Base-by-base conservation (phyloP, 1,140 invertebrate genomes). In the Aphaenogaster ashmeadi region DNA sequence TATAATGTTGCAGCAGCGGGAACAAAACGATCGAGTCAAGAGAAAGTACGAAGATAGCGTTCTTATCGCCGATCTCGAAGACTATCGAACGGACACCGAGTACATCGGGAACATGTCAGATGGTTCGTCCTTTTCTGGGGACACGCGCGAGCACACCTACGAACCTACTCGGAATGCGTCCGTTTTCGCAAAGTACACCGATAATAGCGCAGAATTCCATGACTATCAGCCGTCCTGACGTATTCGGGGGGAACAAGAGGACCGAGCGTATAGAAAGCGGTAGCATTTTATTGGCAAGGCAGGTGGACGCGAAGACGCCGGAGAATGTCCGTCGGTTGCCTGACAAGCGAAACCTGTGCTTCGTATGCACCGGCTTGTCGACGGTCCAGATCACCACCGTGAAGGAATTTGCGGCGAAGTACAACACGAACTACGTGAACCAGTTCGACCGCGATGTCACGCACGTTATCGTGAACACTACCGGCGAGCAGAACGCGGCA, bases 391-490 rank as follows among this genome's bases (percentile, higher is more conserved):
- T 89, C 0, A 13, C 85, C 18, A 2, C 15, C 0, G 87, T 93
- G 18, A 72, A 75, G 36, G 18, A 18, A 0, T 86, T 93, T 18
- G 83, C 88, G 0, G 36, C 41, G 1, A 52, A 60, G 21, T 54
- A 88, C 15, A 54, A 89, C 38, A 86, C 74, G 0, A 56, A n/a
- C 1, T 93, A 86, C 47, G 27, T 74, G 77, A 64, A 21, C 1
- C 62, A 86, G n/a, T 93, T 93, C 36, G 56, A 69, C 0, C 33
- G 2, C 0, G 9, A 69, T 0, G 90, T 93, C 1, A 92, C 92
- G 0, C 93, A 93, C 44, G 91, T 93, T 8, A 89, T 93, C 62
- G 89, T 93, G 18, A 84, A 47, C 0, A 36, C 54, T 0, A 9
- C 47, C 60, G 71, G 79, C 1, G 33, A 38, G 2, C 33, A 69